Evolutionary conservation across 2,113 vertebrate species (phyloP), one percentile per base, ranked within the genome.

Genomic region (Trinectes maculatus): DNA sequence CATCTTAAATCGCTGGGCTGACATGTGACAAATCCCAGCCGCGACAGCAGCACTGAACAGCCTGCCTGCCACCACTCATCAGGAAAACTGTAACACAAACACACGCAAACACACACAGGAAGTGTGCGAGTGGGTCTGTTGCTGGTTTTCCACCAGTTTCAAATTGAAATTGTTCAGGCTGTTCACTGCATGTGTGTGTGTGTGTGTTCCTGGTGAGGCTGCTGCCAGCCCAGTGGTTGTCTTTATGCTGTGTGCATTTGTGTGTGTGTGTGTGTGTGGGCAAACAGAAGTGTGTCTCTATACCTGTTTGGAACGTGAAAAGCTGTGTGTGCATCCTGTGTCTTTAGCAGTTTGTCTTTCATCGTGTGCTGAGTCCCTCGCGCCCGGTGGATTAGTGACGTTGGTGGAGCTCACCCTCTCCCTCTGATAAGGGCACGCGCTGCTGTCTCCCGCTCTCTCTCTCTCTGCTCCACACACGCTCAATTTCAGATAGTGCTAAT

Each of bases 401-500:
- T 95, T 89, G 94, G 90, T 92, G 68, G 82, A 77, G 75, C 83
- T 84, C 86, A 72, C 86, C 74, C 87, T 86, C 80, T 95, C 92
- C 94, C 94, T 94, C 91, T 95, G 96, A 97, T 97, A 98, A 96
- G 94, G 92, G 92, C 88, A 93, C 94, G 92, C 94, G 87, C 59
- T 58, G 51, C 80, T 56, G 77, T 77, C 82, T 68, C 71, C 81
- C 73, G 75, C 80, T 88, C 83, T 70, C 80, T 77, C 73, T 73
- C 80, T 88, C 83, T 70, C 80, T 77, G 78, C 87, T 84, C 78
- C 83, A 56, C 39, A 56, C 39, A 93, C 92, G 95, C 95, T 97
- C 95, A 96, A 96, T 97, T 96, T 97, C 95, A 96, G 96, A 98
- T 98, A 98, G 95, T 90, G 94, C 94, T 98, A 98, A 97, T 98